These are phyloP conservation scores for Neosilurus hyrtlii DNA, from an alignment of 2,797 vertebrate species.

Conservation along the genomic window DNA sequence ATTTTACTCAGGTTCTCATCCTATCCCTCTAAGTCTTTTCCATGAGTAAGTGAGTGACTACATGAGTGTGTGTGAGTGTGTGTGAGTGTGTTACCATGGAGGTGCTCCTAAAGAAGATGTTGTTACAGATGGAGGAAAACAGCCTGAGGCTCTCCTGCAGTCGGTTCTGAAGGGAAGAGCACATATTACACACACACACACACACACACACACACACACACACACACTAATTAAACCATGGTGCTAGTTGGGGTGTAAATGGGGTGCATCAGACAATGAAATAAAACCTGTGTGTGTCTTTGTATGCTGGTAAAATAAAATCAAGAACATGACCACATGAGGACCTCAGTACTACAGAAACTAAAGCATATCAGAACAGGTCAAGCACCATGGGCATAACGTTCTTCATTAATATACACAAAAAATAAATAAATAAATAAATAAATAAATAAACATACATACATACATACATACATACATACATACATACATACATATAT, in stretches of 20 bases:
- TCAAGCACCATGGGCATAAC: too few species aligned
- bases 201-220: neutral
- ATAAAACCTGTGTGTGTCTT: neutral
- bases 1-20: neutral
- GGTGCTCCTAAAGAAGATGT: slow-evolving; percentile 76
- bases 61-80: neutral
- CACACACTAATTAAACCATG: neutral
- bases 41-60: neutral
- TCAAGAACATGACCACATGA: too few species aligned
- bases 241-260: neutral
- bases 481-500: too few species aligned
- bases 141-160: slow-evolving; percentile 78
- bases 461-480: too few species aligned
- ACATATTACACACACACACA: neutral
- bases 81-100: slow-evolving; percentile 68
- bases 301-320: too few species aligned
- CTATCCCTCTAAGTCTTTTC: neutral
- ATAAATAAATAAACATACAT: too few species aligned
- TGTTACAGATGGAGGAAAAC: slow-evolving; percentile 78
- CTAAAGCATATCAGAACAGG: too few species aligned
- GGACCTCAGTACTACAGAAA: too few species aligned
- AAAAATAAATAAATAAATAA: too few species aligned
- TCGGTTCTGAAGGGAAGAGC: slow-evolving; percentile 67
- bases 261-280: neutral
- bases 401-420: too few species aligned